Evolutionary conservation across 2,888 invertebrate genomes (phyloP).

Genomic region (Phyllotreta striolata): DNA sequence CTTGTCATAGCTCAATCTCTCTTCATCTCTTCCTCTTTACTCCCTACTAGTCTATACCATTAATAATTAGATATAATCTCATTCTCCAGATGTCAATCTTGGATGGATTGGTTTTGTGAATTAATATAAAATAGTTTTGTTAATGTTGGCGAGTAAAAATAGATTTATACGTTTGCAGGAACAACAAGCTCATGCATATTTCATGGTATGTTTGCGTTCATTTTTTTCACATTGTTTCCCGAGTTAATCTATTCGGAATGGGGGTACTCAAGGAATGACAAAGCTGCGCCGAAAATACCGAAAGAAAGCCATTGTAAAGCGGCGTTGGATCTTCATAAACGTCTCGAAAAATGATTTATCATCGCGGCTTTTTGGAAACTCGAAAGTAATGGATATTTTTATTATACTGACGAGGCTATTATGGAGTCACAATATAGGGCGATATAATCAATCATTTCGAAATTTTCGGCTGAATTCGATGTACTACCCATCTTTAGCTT

Average conservation of each 20-base stretch:
- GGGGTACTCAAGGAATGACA: slow-evolving; percentile 44
- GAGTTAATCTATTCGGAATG: slow-evolving; percentile 46
- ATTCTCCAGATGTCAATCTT: too few species aligned
- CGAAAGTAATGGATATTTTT: slow-evolving; percentile 57
- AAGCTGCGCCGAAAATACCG: slow-evolving; percentile 43
- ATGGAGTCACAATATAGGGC: slow-evolving; percentile 53
- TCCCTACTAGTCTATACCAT: too few species aligned
- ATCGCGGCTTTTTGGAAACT: slow-evolving; percentile 54
- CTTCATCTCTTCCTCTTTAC: too few species aligned
- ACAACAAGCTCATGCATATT: slow-evolving; percentile 26
- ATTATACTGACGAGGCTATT: slow-evolving; percentile 56
- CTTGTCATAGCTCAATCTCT: too few species aligned
- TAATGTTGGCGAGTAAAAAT: slow-evolving; percentile 5
- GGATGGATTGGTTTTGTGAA: too few species aligned
- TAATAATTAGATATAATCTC: too few species aligned
- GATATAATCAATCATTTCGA: slow-evolving; percentile 52
- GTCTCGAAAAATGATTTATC: slow-evolving; percentile 57
- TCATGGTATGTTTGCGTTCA: slow-evolving; percentile 21
- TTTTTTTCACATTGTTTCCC: slow-evolving; percentile 36
- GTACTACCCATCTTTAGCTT: slow-evolving; percentile 23
- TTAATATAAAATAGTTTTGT: too few species aligned
- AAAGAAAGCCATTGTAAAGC: slow-evolving; percentile 53
- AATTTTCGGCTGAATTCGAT: slow-evolving; percentile 46
- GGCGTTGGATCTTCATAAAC: slow-evolving; percentile 57
- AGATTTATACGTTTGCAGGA: slow-evolving; percentile 22